Evolutionary conservation across 2,888 invertebrate species (phyloP).

Genomic region (Hypomecis punctinalis): DNA sequence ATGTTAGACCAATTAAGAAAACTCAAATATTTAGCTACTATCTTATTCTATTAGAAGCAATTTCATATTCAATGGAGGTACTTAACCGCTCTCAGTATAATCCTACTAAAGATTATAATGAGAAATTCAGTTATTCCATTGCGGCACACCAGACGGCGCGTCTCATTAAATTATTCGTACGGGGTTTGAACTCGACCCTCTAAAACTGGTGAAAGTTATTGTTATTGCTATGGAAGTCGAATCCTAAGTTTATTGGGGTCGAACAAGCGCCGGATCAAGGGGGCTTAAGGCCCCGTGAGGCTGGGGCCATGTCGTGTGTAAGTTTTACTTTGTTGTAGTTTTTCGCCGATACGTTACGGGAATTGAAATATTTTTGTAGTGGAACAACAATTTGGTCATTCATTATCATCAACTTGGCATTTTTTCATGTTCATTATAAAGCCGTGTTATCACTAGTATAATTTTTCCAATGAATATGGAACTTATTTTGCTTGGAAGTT

Average conservation of each 20-base stretch:
- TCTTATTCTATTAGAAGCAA: conserved; percentile 55
- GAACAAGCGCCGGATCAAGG: conserved; percentile 18
- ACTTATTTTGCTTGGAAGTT: too few species aligned
- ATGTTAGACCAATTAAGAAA: conserved; percentile 32
- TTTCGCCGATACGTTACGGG: neutral
- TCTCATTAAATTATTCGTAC: conserved; percentile 55
- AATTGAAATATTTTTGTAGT: too few species aligned
- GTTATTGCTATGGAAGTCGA: conserved; percentile 45
- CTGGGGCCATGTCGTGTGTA: conserved; percentile 11
- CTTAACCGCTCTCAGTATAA: conserved; percentile 50
- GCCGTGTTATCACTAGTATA: too few species aligned
- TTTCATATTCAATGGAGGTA: conserved; percentile 51
- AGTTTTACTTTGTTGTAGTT: neutral
- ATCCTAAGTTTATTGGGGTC: conserved; percentile 44
- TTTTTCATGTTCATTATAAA: too few species aligned
- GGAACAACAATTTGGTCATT: too few species aligned
- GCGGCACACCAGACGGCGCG: conserved; percentile 41
- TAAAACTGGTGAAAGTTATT: conserved; percentile 43
- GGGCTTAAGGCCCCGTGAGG: neutral
- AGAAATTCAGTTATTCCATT: conserved; percentile 55
- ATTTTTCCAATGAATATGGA: too few species aligned
- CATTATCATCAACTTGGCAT: too few species aligned
- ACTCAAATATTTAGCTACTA: conserved; percentile 52
- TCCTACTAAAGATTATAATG: conserved; percentile 59
- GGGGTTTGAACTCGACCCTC: conserved; percentile 44